These are phyloP conservation scores for Myotis planiceps DNA, from an alignment of 2,797 vertebrate genomes.

Conservation along the genomic window DNA sequence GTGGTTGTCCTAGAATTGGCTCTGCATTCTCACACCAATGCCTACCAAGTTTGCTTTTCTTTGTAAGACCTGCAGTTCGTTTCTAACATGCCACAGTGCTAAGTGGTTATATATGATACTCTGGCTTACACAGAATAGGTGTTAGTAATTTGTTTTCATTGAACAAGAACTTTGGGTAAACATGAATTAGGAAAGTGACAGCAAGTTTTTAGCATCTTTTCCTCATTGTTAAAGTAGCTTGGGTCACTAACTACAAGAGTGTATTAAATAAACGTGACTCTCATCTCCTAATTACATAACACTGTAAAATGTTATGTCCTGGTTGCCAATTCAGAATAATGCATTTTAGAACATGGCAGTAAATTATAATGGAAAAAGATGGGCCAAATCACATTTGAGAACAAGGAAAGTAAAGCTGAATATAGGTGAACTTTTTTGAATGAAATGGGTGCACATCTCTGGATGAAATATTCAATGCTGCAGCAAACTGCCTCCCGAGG, in stretches of 20 bases:
- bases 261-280: background rate
- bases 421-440: conserved; percentile 22
- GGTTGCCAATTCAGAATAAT: background rate
- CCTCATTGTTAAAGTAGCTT: background rate
- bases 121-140: background rate
- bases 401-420: background rate
- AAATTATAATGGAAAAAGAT: background rate
- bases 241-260: background rate
- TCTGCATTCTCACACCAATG: background rate
- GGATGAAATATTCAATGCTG: conserved; percentile 52
- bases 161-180: background rate
- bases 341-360: background rate
- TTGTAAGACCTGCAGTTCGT: background rate
- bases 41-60: background rate
- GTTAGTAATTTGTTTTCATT: background rate
- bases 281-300: background rate
- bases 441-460: background rate
- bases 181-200: background rate
- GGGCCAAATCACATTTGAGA: conserved; percentile 19
- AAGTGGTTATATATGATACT: background rate
- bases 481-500: background rate
- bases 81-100: background rate
- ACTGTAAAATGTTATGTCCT: background rate
- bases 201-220: conserved; percentile 1
- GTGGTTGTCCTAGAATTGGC: background rate